Evolutionary conservation across 1,140 invertebrate species (phyloP).

Genomic region (Neodiprion lecontei): DNA sequence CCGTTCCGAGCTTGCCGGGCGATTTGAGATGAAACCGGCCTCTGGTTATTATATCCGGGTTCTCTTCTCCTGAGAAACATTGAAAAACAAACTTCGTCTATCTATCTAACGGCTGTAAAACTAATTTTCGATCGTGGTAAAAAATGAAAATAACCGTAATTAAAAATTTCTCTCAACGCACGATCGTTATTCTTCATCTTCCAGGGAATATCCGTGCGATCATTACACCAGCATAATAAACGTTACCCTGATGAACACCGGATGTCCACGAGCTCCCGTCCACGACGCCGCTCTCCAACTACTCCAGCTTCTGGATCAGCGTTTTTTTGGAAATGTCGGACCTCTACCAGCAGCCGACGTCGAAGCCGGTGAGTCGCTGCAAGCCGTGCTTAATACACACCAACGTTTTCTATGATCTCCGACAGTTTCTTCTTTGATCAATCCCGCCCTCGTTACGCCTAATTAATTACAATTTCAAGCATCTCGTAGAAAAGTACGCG

Average conservation of each 20-base stretch:
- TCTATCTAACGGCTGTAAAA: no score
- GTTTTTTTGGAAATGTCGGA: conserved; percentile 89
- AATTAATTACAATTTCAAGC: not conserved
- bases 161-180: no score
- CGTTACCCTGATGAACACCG: conserved; percentile 94
- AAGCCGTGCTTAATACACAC: not conserved
- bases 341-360: conserved; percentile 72
- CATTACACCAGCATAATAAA: conserved; percentile 98
- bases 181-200: conserved; percentile 31
- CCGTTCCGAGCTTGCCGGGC: no score
- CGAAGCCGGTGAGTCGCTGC: conserved; percentile 66
- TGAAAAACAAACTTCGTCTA: no score
- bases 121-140: no score
- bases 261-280: conserved; percentile 88
- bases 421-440: no score
- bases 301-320: conserved; percentile 90
- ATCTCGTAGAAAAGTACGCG: no score
- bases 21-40: no score
- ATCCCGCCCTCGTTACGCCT: no score
- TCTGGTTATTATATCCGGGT: no score
- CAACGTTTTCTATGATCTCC: conserved; percentile 5
- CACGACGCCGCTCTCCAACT: conserved; percentile 94
- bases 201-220: conserved; percentile 97
- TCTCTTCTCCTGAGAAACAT: no score
- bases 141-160: no score